phyloP scores from a whole-genome alignment of 23 tunicate genomes.

The Trididemnum clinides region DNA sequence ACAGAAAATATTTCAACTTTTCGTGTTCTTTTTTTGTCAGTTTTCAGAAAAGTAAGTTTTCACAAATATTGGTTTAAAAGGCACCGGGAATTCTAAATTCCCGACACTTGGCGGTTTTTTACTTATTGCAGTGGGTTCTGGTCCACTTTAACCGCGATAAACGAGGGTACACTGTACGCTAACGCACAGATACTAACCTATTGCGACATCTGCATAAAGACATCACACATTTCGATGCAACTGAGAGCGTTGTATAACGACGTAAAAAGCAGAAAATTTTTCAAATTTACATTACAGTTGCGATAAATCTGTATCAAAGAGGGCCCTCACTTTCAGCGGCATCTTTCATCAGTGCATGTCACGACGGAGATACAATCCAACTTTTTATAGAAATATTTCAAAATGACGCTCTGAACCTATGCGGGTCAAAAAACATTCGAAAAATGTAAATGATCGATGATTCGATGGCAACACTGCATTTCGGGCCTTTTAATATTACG shows the following conservation, averaged over 20 bases:
- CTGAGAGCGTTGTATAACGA: constrained; percentile 18
- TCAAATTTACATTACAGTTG: constrained; percentile 29
- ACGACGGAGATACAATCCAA: constrained; percentile 30
- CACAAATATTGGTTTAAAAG: too few species aligned
- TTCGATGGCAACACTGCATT: constrained; percentile 38
- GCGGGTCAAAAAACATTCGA: constrained; percentile 4
- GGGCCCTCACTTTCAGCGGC: constrained; percentile 32
- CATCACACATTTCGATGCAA: constrained; percentile 34
- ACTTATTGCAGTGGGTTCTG: too few species aligned
- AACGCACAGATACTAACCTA: constrained; percentile 3
- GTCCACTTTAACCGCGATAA: too few species aligned
- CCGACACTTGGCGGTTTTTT: too few species aligned
- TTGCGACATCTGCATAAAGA: background rate
- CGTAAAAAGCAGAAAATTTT: background rate
- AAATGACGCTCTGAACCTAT: too few species aligned
- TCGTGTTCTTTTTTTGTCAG: too few species aligned
- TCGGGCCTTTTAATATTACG: constrained; percentile 10
- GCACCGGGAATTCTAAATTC: too few species aligned
- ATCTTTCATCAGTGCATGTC: background rate
- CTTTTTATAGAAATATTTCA: constrained; percentile 44
- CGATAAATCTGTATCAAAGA: constrained; percentile 15
- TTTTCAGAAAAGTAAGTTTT: too few species aligned
- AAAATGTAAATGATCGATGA: constrained; percentile 37
- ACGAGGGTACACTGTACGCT: background rate
- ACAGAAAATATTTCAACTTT: too few species aligned